Evolutionary conservation across 2,888 invertebrate species (phyloP).

Genomic region (Agrochola lota): DNA sequence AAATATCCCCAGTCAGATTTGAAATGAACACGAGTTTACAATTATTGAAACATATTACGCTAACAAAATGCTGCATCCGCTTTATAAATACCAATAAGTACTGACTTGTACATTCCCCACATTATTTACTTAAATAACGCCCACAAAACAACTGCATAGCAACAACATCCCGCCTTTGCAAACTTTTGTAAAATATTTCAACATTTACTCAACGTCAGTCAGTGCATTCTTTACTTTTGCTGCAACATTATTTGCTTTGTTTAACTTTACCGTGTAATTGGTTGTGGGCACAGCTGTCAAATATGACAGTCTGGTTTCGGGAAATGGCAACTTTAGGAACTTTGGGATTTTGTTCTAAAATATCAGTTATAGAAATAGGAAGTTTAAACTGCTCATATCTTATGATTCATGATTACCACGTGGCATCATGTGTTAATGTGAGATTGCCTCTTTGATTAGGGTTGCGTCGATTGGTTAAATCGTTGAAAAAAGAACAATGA

Average conservation of each 20-base stretch:
- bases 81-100: slow-evolving; percentile 24
- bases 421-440: neutral
- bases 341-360: neutral
- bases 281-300: neutral
- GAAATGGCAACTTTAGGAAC: neutral
- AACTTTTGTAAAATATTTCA: slow-evolving; percentile 36
- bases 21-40: slow-evolving; percentile 33
- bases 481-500: neutral
- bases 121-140: slow-evolving; percentile 33
- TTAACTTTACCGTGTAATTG: slow-evolving; percentile 19
- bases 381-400: neutral
- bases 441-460: neutral
- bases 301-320: neutral
- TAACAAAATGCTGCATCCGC: slow-evolving; percentile 19
- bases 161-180: slow-evolving; percentile 24
- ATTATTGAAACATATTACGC: slow-evolving; percentile 22
- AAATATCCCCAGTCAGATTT: slow-evolving; percentile 1
- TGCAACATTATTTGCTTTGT: slow-evolving; percentile 23
- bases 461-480: neutral
- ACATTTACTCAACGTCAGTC: slow-evolving; percentile 50
- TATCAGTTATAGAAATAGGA: neutral
- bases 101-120: slow-evolving; percentile 17
- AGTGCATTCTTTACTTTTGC: slow-evolving; percentile 40
- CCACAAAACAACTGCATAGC: slow-evolving; percentile 35
- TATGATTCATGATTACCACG: neutral